phyloP scores from a whole-genome alignment of 2,888 invertebrate species.

The Erpobdella octoculata region DNA sequence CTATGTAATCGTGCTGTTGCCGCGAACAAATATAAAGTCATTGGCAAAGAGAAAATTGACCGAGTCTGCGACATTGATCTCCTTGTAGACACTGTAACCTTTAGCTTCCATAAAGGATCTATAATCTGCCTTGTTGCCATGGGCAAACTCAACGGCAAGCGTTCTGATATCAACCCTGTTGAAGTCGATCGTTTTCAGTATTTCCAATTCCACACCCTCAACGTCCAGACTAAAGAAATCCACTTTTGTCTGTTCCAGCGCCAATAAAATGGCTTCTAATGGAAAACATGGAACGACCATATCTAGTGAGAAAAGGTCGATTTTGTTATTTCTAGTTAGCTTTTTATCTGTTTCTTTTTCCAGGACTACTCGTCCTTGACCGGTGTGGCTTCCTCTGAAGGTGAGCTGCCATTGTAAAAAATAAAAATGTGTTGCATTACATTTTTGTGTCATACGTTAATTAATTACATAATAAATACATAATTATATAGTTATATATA shows the following conservation, averaged over 20 bases:
- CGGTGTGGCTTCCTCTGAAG: slow-evolving; percentile 3
- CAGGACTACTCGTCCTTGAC: neutral
- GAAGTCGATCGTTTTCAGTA: slow-evolving; percentile 60
- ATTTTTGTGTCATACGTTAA: too few species aligned
- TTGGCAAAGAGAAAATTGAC: slow-evolving; percentile 11
- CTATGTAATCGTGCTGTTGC: too few species aligned
- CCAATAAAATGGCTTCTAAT: slow-evolving; percentile 69
- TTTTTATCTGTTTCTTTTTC: too few species aligned
- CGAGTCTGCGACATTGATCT: neutral
- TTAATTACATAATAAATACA: too few species aligned
- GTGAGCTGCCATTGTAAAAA: slow-evolving; percentile 9
- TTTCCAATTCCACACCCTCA: slow-evolving; percentile 55
- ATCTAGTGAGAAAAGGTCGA: neutral
- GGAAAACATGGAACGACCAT: slow-evolving; percentile 70
- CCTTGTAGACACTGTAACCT: slow-evolving; percentile 24
- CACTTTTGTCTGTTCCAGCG: slow-evolving; percentile 64
- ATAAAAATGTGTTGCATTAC: too few species aligned
- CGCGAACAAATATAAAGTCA: slow-evolving; percentile 24
- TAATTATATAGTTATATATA: too few species aligned
- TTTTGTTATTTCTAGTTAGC: too few species aligned
- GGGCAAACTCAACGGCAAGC: slow-evolving; percentile 40
- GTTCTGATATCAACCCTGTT: slow-evolving; percentile 54
- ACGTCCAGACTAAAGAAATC: slow-evolving; percentile 66
- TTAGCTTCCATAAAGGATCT: slow-evolving; percentile 23
- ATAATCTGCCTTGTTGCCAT: slow-evolving; percentile 28